Evolutionary conservation across 1,140 invertebrate genomes (phyloP), one percentile per base, ranked within the genome.

Genomic region (Helicoverpa zea): DNA sequence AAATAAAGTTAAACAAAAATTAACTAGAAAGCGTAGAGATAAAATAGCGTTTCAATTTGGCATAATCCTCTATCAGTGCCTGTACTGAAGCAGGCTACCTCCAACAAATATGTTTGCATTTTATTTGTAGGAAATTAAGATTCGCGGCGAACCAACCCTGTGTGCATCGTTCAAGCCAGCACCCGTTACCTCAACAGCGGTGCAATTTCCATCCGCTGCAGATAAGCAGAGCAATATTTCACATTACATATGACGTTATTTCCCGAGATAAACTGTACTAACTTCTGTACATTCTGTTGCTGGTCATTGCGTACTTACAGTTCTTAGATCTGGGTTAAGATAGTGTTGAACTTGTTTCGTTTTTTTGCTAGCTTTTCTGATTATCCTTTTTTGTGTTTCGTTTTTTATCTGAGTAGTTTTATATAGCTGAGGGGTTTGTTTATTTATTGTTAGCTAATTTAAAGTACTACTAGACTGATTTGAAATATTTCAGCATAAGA

Each of bases 71-170:
- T 35, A 68, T 79, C 76, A 70, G 73, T 72, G 64, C 2, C 14
- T 29, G 78, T 54, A 75, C 61, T 66, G 76, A 49, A 77, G 61
- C 52, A 43, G 29, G 14, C 30, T 43, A 73, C 14, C 52, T 73
- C 49, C 49, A 23, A 56, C 68, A 74, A 74, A 80, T 66, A 79
- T 86, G 84, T 89, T 87, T 89, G 83, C 88, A 86, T 87, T 88
- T 87, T 89, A 87, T 87, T 73, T 86, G 77, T 81, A 79, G 80
- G 80, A 87, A 89, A 89, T 87, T 87, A 88, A 86, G 83, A 87
- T 87, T 73, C 70, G 54, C 70, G 52, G 70, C 54, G 30, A 16
- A 49, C 64, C 54, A 54, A 52, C 43, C 35, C 64, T 30, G 9
- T 49, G 43, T 16, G 16, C 43, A 30, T 14, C 35, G 63, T 66